Evolutionary conservation across 2,888 invertebrate genomes (phyloP), one percentile per base, ranked within the genome.

Genomic region (Lasioglossum calceatum): DNA sequence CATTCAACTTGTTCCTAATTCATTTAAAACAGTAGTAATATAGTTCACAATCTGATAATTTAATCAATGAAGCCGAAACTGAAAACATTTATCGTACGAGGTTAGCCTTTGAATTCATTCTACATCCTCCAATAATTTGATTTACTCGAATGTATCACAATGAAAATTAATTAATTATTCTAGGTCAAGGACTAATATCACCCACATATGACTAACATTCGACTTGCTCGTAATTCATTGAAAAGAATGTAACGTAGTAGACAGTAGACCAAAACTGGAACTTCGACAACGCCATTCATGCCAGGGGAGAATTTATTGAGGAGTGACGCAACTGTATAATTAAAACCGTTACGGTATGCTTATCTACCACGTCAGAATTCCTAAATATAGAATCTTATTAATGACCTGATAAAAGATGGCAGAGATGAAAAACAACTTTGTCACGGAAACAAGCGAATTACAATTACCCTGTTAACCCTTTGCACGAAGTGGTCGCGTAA

Each of bases 401-500:
- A 71, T n/a, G n/a, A n/a, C 39, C 14, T n/a, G 39, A n/a, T 12
- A 5, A 23, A 39, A 70, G 1, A n/a, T n/a, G 14, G 36, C 67
- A 67, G 10, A n/a, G n/a, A 36, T 16, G 4, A 32, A 32, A 27
- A 27, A 32, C 14, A 14, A 19, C 36, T 64, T 3, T 16, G 4
- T 47, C 50, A 83, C 14, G 12, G 42, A 27, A 72, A 44, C 32
- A 82, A 4, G 42, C 19, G 47, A 1, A 67, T 10, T 4, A 61
- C 67, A 36, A 67, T 19, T 19, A 73, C 67, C 36, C 2, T 27
- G 27, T 83, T 80, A 84, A 86, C 85, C 85, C 85, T 85, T 85
- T 85, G 85, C 85, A 85, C 85, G 73, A 27, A 72, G n/a, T n/a
- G 12, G 14, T 42, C 71, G 71, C 44, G 44, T 5, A 44, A n/a